Conservation (phyloP, 2,888 invertebrate genomes). For the Poecilobothrus nobilitatus region DNA sequence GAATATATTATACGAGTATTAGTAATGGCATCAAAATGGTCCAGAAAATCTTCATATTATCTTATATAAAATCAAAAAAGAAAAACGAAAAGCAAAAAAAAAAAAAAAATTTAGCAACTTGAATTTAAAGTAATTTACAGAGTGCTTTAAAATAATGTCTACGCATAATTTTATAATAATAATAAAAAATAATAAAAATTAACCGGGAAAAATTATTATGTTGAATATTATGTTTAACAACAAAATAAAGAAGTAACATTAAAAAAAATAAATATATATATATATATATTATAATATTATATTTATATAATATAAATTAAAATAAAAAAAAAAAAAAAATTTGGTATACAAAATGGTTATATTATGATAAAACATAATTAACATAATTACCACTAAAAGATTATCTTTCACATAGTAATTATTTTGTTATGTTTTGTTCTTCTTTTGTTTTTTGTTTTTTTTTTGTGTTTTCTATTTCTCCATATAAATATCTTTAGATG, state of each 20-base stretch:
- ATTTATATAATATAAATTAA: no score
- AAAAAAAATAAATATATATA: not conserved
- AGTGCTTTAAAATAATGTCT: not conserved
- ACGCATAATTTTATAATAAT: not conserved
- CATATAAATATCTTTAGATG: no score
- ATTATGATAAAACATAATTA: slow-evolving; percentile 5
- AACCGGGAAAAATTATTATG: not conserved
- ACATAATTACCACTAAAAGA: slow-evolving; percentile 10
- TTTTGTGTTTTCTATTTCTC: no score
- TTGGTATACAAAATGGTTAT: not conserved
- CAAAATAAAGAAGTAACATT: not conserved
- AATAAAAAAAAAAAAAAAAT: no score
- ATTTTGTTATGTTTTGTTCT: not conserved
- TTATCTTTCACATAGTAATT: slow-evolving; percentile 8
- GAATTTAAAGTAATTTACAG: not conserved
- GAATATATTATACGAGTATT: no score
- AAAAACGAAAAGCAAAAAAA: no score
- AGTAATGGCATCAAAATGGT: no score
- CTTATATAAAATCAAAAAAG: no score
- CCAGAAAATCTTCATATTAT: no score
- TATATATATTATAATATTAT: no score
- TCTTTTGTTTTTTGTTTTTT: no score
- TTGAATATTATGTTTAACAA: slow-evolving; percentile 3
- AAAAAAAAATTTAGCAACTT: no score
- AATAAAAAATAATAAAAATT: not conserved